phyloP scores from a whole-genome alignment of 2,888 invertebrate genomes.

The Clistopyga incitator region DNA sequence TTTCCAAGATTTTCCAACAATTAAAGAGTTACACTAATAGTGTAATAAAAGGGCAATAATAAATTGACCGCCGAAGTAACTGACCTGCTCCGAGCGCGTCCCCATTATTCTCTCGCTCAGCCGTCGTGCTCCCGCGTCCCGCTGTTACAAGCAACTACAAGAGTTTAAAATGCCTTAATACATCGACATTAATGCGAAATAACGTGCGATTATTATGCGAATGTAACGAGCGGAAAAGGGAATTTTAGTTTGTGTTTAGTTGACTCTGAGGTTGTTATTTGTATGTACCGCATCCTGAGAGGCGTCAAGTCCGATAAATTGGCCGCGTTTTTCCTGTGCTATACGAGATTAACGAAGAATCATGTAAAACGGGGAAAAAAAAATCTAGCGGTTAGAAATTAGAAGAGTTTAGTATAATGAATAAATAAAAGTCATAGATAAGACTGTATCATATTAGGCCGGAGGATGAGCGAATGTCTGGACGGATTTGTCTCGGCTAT shows the following conservation, averaged over 20 bases:
- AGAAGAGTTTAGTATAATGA: constrained; percentile 75
- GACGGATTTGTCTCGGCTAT: constrained; percentile 83
- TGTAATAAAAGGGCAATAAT: too few species aligned
- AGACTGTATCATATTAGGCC: constrained; percentile 83
- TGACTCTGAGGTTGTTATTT: neutral
- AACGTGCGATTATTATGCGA: neutral
- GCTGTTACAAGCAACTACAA: too few species aligned
- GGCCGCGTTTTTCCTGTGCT: neutral
- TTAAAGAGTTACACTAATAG: too few species aligned
- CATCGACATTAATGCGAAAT: neutral
- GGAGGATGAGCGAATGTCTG: constrained; percentile 84
- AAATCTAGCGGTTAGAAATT: constrained; percentile 57
- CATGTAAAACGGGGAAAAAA: constrained; percentile 37
- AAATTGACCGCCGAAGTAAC: too few species aligned
- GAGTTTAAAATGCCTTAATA: too few species aligned
- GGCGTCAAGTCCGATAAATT: constrained; percentile 1
- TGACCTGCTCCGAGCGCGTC: too few species aligned
- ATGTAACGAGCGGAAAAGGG: neutral
- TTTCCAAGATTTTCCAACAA: too few species aligned
- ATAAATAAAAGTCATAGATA: constrained; percentile 81
- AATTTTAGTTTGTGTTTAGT: neutral
- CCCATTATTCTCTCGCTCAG: too few species aligned
- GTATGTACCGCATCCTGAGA: neutral
- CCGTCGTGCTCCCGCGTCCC: too few species aligned
- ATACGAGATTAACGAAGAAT: neutral